A percentile compares a stretch with the other conserved stretches of the same genome.
phyloP scores from a whole-genome alignment of 2,113 vertebrate genomes.

The Stictonetta naevosa region DNA sequence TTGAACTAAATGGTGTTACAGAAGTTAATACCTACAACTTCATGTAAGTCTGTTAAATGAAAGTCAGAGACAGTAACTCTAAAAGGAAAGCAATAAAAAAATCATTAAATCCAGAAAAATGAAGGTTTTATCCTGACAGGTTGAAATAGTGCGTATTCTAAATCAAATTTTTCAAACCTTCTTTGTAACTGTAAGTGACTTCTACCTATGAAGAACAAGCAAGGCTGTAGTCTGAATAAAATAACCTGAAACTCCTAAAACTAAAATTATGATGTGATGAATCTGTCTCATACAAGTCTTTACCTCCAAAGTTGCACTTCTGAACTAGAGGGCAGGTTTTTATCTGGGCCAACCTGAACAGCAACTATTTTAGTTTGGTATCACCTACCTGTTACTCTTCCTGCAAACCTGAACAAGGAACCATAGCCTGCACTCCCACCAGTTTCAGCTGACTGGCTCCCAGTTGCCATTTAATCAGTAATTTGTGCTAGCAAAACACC shows the following conservation, averaged over 20 bases:
- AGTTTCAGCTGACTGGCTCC: not conserved
- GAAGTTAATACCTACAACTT: not conserved
- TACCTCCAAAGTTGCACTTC: not conserved
- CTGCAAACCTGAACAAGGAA: not conserved
- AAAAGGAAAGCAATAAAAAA: not conserved
- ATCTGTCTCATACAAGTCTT: not conserved
- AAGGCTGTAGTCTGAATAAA: not conserved
- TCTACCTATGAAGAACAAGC: not conserved
- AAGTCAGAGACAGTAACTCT: not conserved
- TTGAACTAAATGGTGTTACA: not conserved
- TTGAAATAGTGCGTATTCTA: not conserved
- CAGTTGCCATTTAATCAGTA: not conserved
- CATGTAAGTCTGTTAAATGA: not conserved
- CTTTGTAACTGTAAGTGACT: not conserved
- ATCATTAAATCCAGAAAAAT: not conserved
- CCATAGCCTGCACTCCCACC: not conserved
- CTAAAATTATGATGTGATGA: not conserved
- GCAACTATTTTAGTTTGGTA: not conserved
- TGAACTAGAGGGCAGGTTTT: not conserved
- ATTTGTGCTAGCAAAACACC: not conserved
- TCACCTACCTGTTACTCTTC: not conserved
- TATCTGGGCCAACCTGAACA: not conserved
- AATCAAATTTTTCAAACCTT: conserved; percentile 8
- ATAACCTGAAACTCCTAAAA: not conserved
- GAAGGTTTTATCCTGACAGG: not conserved